Conservation (phyloP, 2,797 vertebrate species). For the Muscicapa comitata region DNA sequence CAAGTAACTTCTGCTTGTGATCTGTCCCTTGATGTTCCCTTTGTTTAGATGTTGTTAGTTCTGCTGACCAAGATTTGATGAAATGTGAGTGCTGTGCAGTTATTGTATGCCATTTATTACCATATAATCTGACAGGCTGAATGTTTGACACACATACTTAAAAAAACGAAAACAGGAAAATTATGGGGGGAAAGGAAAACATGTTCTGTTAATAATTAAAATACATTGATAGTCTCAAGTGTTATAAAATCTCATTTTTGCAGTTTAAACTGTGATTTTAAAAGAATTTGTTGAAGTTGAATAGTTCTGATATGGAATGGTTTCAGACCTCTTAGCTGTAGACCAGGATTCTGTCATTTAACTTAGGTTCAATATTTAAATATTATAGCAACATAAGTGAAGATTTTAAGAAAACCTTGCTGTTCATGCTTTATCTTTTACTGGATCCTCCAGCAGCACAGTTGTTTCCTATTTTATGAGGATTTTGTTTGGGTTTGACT, state of each 20-base stretch:
- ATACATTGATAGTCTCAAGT: neutral
- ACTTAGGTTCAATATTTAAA: neutral
- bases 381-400: neutral
- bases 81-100: constrained; percentile 14
- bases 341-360: neutral
- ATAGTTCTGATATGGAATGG: neutral
- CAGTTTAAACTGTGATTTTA: neutral
- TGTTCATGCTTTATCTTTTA: neutral
- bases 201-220: neutral
- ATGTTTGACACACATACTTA: neutral
- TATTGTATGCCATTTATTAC: neutral
- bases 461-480: neutral
- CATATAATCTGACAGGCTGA: neutral
- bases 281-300: neutral
- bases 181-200: neutral
- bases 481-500: neutral
- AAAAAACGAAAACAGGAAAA: neutral
- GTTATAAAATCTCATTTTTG: neutral
- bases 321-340: neutral
- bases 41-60: constrained; percentile 44
- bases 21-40: constrained; percentile 28
- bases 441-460: neutral
- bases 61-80: constrained; percentile 7
- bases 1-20: neutral
- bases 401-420: neutral